These are phyloP conservation scores for Tetragonula carbonaria DNA, from an alignment of 2,888 invertebrate genomes.

Conservation along the genomic window DNA sequence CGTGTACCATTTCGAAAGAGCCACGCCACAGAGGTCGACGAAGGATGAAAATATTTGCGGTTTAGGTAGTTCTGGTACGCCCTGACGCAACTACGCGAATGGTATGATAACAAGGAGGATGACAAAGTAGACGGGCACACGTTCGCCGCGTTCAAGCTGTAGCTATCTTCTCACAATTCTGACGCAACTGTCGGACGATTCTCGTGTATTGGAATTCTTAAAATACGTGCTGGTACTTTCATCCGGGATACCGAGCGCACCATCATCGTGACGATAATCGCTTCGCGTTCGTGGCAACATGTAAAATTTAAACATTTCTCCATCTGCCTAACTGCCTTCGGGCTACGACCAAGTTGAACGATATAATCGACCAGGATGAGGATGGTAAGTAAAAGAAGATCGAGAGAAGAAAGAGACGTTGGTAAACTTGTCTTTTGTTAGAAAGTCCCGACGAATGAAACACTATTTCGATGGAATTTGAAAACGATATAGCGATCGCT, in stretches of 20 bases:
- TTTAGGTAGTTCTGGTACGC: conserved; percentile 56
- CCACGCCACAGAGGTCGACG: conserved; percentile 49
- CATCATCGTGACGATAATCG: conserved; percentile 40
- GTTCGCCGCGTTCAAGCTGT: conserved; percentile 17
- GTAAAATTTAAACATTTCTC: conserved; percentile 42
- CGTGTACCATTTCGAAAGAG: conserved; percentile 53
- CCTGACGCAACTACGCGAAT: conserved; percentile 64
- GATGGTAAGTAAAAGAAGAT: background rate
- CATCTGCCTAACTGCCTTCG: conserved; percentile 1
- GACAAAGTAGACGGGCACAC: conserved; percentile 42
- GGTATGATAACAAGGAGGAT: conserved; percentile 42
- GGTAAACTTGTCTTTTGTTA: background rate
- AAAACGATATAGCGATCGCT: conserved; percentile 44
- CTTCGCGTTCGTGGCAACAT: conserved; percentile 23
- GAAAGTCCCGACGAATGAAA: background rate
- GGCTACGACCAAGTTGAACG: conserved; percentile 18
- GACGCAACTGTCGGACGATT: conserved; percentile 40
- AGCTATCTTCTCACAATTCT: conserved; percentile 36
- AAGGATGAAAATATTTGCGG: conserved; percentile 57
- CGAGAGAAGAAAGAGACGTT: conserved; percentile 29
- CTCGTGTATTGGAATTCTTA: conserved; percentile 53
- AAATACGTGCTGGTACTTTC: conserved; percentile 49
- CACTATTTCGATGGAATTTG: conserved; percentile 20
- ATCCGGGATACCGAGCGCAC: conserved; percentile 43
- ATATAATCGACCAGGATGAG: background rate